Conservation (phyloP, 2,797 vertebrate genomes). For the Poecile montanus region DNA sequence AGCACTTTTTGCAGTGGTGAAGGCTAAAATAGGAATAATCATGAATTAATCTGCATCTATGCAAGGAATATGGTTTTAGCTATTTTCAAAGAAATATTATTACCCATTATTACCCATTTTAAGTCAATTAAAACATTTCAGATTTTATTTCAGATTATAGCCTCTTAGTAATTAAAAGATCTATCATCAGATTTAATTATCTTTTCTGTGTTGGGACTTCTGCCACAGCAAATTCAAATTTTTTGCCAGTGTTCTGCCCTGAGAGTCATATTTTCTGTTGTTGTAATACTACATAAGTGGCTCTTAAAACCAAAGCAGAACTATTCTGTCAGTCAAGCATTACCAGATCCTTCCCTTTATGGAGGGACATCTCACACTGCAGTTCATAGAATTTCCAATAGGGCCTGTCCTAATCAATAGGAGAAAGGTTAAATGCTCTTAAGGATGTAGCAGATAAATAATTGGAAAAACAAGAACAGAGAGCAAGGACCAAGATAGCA, state of each 20-base stretch:
- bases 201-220: neutral
- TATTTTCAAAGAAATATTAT: neutral
- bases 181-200: neutral
- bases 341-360: neutral
- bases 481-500: neutral
- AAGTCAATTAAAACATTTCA: neutral
- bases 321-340: neutral
- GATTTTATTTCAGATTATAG: neutral
- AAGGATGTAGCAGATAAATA: neutral
- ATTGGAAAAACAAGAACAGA: conserved; percentile 5
- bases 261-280: neutral
- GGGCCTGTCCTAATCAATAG: neutral
- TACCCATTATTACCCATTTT: neutral
- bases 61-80: neutral
- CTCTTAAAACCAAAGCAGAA: neutral
- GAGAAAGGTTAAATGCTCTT: neutral
- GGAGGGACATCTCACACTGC: neutral
- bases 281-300: neutral
- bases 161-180: neutral
- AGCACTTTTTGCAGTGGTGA: neutral
- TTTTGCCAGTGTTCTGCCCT: neutral
- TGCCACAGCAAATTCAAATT: neutral
- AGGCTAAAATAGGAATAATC: neutral
- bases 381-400: neutral
- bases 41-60: neutral